A percentile compares a stretch with the other conserved stretches of the same genome.
These are phyloP conservation scores for Gorilla gorilla DNA, from an alignment of 2,113 vertebrate species.

Conservation along the genomic window DNA sequence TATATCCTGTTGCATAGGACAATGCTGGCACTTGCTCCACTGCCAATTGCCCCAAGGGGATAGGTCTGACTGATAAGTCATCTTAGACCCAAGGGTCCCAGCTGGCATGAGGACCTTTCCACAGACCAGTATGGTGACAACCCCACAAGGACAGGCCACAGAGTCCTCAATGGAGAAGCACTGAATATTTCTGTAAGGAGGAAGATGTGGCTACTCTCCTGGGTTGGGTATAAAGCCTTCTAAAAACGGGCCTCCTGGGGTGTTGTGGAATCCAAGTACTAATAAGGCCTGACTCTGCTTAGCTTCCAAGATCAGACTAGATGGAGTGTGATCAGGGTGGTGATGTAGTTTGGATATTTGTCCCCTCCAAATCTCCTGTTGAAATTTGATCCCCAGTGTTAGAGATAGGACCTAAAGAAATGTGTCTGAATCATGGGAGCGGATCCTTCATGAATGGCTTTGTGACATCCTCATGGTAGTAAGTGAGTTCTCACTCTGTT, in stretches of 20 bases:
- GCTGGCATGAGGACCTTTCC: neutral
- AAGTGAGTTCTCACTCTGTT: neutral
- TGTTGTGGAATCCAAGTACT: neutral
- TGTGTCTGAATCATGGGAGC: neutral
- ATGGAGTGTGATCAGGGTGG: neutral
- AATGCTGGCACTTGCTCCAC: neutral
- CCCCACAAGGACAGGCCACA: neutral
- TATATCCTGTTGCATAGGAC: neutral
- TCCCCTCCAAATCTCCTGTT: neutral
- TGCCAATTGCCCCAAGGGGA: neutral
- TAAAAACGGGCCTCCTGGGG: neutral
- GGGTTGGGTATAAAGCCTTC: neutral
- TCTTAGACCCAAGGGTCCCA: neutral
- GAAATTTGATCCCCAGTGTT: neutral
- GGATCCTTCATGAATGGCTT: neutral
- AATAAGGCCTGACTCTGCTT: neutral
- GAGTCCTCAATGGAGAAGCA: neutral
- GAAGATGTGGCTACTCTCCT: neutral
- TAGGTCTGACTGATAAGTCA: neutral
- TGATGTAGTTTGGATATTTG: neutral
- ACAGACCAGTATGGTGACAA: neutral
- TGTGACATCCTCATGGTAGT: neutral
- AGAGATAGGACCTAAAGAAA: neutral
- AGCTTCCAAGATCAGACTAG: neutral
- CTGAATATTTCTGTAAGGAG: neutral